Conservation (phyloP, 2,797 vertebrate species). For the Nannoperca obscura region DNA sequence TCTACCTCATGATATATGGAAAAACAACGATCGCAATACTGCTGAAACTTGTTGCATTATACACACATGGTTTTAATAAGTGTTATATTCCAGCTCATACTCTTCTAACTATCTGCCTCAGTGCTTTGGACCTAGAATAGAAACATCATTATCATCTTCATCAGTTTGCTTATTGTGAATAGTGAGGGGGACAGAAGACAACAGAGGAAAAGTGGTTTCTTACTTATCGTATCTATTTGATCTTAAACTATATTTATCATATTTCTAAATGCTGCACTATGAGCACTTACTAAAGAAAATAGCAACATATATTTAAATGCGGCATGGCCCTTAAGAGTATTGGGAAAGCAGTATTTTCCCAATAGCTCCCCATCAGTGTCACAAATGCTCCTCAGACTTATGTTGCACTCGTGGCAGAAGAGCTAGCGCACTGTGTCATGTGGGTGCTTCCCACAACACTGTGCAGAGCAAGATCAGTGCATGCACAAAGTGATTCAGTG, state of each 20-base stretch:
- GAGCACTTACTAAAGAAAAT: slow-evolving; percentile 38
- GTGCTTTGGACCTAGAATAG: slow-evolving; percentile 5
- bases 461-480: slow-evolving; percentile 28
- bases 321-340: not conserved
- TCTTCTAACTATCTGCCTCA: slow-evolving; percentile 16
- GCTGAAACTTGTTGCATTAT: slow-evolving; percentile 29
- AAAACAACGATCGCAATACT: slow-evolving; percentile 20
- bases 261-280: slow-evolving; percentile 29
- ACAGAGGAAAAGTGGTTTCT: slow-evolving; percentile 2
- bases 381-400: slow-evolving; percentile 66
- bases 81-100: slow-evolving; percentile 18
- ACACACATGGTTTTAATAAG: slow-evolving; percentile 33
- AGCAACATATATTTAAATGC: slow-evolving; percentile 16
- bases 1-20: slow-evolving; percentile 22
- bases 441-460: slow-evolving; percentile 51
- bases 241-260: slow-evolving; percentile 1
- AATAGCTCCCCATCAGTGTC: slow-evolving; percentile 68
- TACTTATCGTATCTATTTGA: slow-evolving; percentile 5
- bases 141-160: not conserved
- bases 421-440: not conserved
- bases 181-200: not conserved
- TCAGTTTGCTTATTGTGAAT: not conserved
- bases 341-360: slow-evolving; percentile 22
- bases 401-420: slow-evolving; percentile 49
- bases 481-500: slow-evolving; percentile 18